Evolutionary conservation across 2,797 vertebrate genomes (phyloP), one percentile per base, ranked within the genome.

Genomic region (Sebastiscus tertius): DNA sequence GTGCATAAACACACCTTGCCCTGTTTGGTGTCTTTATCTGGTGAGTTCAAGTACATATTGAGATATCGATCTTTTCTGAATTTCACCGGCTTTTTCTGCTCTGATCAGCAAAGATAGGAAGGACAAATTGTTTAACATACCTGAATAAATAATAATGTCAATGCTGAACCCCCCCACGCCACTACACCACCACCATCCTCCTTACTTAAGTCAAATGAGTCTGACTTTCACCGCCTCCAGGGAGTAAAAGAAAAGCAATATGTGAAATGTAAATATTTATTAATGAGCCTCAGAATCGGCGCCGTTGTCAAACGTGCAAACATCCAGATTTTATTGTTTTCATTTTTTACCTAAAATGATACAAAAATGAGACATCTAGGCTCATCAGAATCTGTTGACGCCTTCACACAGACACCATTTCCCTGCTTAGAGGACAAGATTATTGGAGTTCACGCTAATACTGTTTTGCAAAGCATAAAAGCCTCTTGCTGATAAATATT

Each of bases 401-500:
- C 89, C 85, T 55, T 74, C 62, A 86, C 68, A 79, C 87, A 91
- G 88, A 92, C 85, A 92, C 89, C 69, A 88, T 94, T 91, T 93
- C 91, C 89, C 92, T 92, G 91, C 91, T 95, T 89, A 92, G 88
- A 93, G 88, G 90, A 95, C 92, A 92, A 94, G 93, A 94, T 95
- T 95, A 96, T 95, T 95, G 91, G 92, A 95, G 94, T 97, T 97
- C 97, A 97, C 96, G 96, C 97, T 98, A 98, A 98, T 97, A 97
- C 95, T 98, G 96, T 98, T 98, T 98, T 98, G 97, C 97, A 99
- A 98, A 99, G 98, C 98, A 99, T 99, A 99, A 99, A 99, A 98
- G 97, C 97, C 96, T 96, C 97, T 98, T 96, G 96, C 97, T 99
- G 98, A 99, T 99, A 99, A 99, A 99, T 99, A 99, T 99, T 99